Conservation (phyloP, 2,797 vertebrate species). For the Anniella stebbinsi region DNA sequence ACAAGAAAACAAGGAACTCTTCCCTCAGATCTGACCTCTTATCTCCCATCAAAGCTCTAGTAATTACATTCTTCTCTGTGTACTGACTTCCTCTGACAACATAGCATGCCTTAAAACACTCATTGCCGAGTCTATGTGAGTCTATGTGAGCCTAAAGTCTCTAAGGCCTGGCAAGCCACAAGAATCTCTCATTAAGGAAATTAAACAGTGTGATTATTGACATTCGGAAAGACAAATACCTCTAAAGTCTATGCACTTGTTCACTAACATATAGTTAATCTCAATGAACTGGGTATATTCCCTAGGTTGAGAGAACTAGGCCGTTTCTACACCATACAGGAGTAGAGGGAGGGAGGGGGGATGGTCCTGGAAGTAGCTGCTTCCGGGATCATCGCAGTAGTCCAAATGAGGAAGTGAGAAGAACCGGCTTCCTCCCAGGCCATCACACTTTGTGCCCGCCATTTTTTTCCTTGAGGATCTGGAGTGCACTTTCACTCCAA, state of each 20-base stretch:
- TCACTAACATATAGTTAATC: slow-evolving; percentile 9
- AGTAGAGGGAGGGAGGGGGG: too few species aligned
- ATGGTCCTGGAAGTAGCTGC: too few species aligned
- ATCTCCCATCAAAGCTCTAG: background rate
- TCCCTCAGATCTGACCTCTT: slow-evolving; percentile 31
- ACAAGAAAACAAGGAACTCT: background rate
- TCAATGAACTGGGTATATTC: background rate
- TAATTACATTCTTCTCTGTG: slow-evolving; percentile 9
- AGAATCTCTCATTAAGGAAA: slow-evolving; percentile 46
- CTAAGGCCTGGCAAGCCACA: slow-evolving; percentile 9
- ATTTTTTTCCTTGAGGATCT: too few species aligned
- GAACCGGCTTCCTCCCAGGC: too few species aligned
- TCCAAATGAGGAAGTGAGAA: too few species aligned
- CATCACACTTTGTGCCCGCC: too few species aligned
- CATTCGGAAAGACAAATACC: slow-evolving; percentile 24
- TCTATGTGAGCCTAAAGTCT: background rate
- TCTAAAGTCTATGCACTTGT: slow-evolving; percentile 1
- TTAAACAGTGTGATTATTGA: slow-evolving; percentile 17
- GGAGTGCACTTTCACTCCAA: too few species aligned
- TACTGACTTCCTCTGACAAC: slow-evolving; percentile 20
- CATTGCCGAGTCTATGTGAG: background rate
- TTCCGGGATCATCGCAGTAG: too few species aligned
- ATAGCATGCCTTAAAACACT: slow-evolving; percentile 14
- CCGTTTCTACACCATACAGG: too few species aligned
- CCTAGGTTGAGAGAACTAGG: background rate